Percentiles rank a stretch among this genome's conserved stretches.
Conservation (phyloP, 2,888 invertebrate genomes). For the Dicyrtoma fusca region DNA sequence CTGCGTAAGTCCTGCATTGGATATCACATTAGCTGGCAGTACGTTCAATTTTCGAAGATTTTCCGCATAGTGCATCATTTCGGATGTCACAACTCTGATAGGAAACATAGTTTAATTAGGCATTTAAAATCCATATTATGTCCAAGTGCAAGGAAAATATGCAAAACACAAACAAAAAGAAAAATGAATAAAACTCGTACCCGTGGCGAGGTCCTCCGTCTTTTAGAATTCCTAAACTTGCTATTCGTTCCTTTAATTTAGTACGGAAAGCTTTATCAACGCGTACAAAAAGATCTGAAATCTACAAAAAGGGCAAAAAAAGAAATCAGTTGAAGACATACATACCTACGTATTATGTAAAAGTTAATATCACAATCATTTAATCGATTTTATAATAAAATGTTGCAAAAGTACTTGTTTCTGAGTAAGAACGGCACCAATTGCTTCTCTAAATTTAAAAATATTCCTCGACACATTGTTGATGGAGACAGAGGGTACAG, state of each 20-base stretch:
- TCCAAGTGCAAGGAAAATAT: background rate
- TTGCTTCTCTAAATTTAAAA: constrained; percentile 55
- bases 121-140: background rate
- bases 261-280: constrained; percentile 86
- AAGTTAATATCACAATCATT: too few relatives aligned
- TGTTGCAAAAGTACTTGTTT: constrained; percentile 44
- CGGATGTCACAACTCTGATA: constrained; percentile 78
- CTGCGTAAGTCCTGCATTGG: constrained; percentile 55
- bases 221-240: constrained; percentile 84
- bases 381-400: too few relatives aligned
- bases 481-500: constrained; percentile 89
- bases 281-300: constrained; percentile 73
- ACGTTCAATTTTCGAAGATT: constrained; percentile 80
- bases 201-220: constrained; percentile 98
- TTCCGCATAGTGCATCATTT: constrained; percentile 86
- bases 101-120: constrained; percentile 23
- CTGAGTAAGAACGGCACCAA: constrained; percentile 51
- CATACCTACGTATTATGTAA: too few relatives aligned
- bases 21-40: constrained; percentile 68
- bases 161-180: constrained; percentile 1
- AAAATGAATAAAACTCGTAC: constrained; percentile 58
- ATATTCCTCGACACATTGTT: constrained; percentile 72
- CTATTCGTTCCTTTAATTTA: constrained; percentile 79
- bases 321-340: constrained; percentile 39
- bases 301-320: constrained; percentile 64